Percentiles rank a stretch among this genome's conserved stretches.
These are phyloP conservation scores for Prenolepis imparis DNA, from an alignment of 2,888 invertebrate species.

Conservation along the genomic window DNA sequence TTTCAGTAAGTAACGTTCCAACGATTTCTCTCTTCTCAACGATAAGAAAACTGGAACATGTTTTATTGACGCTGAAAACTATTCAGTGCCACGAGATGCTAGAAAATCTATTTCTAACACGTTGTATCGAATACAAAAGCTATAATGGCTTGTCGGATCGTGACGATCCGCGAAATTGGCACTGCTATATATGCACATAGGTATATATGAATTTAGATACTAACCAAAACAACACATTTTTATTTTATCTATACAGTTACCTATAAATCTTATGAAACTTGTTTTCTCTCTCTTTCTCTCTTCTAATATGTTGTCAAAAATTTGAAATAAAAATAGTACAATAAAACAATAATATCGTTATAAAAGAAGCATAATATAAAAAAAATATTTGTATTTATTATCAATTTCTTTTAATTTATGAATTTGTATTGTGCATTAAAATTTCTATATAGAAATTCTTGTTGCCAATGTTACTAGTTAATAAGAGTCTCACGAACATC, in stretches of 20 bases:
- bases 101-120: slow-evolving; percentile 36
- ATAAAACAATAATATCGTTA: not conserved
- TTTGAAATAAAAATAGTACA: not conserved
- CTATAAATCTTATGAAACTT: not conserved
- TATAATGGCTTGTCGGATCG: slow-evolving; percentile 39
- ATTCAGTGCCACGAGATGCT: slow-evolving; percentile 24
- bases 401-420: not conserved
- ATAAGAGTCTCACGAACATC: slow-evolving; percentile 22
- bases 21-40: slow-evolving; percentile 27
- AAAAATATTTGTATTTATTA: slow-evolving; percentile 2
- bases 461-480: slow-evolving; percentile 8
- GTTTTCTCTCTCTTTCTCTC: not conserved
- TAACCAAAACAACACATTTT: not conserved
- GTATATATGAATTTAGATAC: not conserved
- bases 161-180: slow-evolving; percentile 26
- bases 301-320: not conserved
- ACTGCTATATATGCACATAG: not conserved
- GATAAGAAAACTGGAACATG: slow-evolving; percentile 31
- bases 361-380: not conserved
- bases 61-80: slow-evolving; percentile 45
- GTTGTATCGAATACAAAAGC: slow-evolving; percentile 31
- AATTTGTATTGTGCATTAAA: slow-evolving; percentile 36
- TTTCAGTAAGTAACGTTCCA: slow-evolving; percentile 9
- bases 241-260: slow-evolving; percentile 21
- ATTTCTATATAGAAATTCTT: not conserved